Conservation (phyloP, 2,113 vertebrate species). For the Labeo catla region DNA sequence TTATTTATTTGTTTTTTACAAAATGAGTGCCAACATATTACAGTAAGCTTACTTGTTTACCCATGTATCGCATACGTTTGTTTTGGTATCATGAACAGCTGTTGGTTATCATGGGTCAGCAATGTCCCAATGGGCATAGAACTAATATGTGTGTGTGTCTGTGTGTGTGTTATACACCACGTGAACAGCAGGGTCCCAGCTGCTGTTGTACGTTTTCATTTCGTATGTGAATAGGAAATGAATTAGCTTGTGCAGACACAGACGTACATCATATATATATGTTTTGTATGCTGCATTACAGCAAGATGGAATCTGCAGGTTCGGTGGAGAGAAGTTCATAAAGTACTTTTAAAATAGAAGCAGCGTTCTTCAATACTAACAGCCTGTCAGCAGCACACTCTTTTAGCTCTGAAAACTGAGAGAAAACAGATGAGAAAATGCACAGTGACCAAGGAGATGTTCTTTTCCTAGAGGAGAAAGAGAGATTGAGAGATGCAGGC, state of each 20-base stretch:
- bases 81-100: background rate
- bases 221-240: background rate
- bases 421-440: conserved; percentile 5
- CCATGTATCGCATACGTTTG: background rate
- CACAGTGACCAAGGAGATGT: background rate
- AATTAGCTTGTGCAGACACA: conserved; percentile 42
- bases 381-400: background rate
- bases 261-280: conserved; percentile 24
- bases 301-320: conserved; percentile 21
- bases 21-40: background rate
- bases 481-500: background rate
- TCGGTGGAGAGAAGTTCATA: conserved; percentile 18
- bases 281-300: conserved; percentile 4
- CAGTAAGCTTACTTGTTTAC: background rate
- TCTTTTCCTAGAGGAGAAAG: background rate
- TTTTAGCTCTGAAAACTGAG: background rate
- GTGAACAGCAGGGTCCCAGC: conserved; percentile 66
- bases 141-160: conserved; percentile 22
- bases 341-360: conserved; percentile 25
- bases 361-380: background rate
- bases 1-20: background rate
- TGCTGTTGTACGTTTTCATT: conserved; percentile 66
- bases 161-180: conserved; percentile 32
- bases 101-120: conserved; percentile 15
- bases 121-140: conserved; percentile 12